phyloP scores from a whole-genome alignment of 30 jellyfish, hydroid and myxozoan species.

The Mastigias papua region DNA sequence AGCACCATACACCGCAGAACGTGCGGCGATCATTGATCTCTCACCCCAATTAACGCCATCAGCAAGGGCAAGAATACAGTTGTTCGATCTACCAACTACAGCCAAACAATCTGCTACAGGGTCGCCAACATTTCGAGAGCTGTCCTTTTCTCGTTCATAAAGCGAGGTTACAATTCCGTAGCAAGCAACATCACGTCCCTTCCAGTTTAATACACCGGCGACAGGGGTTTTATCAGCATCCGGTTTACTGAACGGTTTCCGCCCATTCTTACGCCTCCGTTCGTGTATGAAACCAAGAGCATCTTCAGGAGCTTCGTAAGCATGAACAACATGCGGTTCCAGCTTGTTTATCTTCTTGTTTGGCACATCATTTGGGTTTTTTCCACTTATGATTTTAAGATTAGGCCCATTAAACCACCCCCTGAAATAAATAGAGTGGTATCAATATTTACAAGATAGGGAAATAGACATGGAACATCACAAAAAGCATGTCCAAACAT shows the following conservation, averaged over 20 bases:
- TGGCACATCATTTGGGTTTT: slow-evolving; percentile 76
- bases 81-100: slow-evolving; percentile 74
- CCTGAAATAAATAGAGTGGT: slow-evolving; percentile 59
- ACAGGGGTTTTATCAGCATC: slow-evolving; percentile 58
- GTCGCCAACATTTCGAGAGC: slow-evolving; percentile 72
- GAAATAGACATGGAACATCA: too few relatives aligned
- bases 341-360: slow-evolving; percentile 53
- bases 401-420: slow-evolving; percentile 60
- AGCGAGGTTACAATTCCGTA: slow-evolving; percentile 83
- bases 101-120: slow-evolving; percentile 94
- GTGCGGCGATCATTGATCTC: slow-evolving; percentile 84
- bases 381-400: slow-evolving; percentile 59
- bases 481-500: too few relatives aligned
- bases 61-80: slow-evolving; percentile 79
- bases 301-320: slow-evolving; percentile 80
- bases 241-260: too few relatives aligned
- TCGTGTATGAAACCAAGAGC: slow-evolving; percentile 60
- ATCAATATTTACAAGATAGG: too few relatives aligned
- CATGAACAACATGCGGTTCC: slow-evolving; percentile 34
- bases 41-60: slow-evolving; percentile 99
- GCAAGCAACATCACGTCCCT: slow-evolving; percentile 72
- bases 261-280: slow-evolving; percentile 5
- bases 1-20: slow-evolving; percentile 85
- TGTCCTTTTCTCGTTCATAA: slow-evolving; percentile 56
- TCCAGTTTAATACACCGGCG: slow-evolving; percentile 78